These are phyloP conservation scores for Hirundo rustica DNA, from an alignment of 2,797 vertebrate species.

Conservation along the genomic window DNA sequence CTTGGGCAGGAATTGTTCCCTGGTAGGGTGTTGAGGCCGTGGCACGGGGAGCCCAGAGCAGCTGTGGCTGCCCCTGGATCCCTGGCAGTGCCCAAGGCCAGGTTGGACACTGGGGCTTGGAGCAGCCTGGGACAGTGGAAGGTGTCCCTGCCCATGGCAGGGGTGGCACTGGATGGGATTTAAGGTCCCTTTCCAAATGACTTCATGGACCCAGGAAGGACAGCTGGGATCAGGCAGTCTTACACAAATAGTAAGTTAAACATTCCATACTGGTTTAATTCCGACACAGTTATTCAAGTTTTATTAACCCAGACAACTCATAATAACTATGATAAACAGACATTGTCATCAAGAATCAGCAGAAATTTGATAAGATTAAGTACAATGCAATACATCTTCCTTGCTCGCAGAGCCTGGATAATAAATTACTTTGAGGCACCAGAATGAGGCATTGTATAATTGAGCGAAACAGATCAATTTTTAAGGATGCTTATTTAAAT, in stretches of 20 bases:
- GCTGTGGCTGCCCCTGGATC: background rate
- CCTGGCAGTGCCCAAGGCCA: background rate
- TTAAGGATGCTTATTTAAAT: constrained; percentile 76
- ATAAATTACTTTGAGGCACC: constrained; percentile 74
- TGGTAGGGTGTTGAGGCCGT: background rate
- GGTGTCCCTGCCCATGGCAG: background rate
- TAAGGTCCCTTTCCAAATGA: accelerated
- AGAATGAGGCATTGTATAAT: constrained; percentile 74
- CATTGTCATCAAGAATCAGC: constrained; percentile 75
- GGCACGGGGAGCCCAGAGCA: background rate
- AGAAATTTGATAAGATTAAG: constrained; percentile 75
- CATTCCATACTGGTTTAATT: constrained; percentile 38
- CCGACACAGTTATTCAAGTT: constrained; percentile 50
- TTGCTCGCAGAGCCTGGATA: constrained; percentile 63
- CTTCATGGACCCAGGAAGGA: background rate
- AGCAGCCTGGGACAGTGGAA: background rate
- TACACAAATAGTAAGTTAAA: constrained; percentile 21
- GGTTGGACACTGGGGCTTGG: accelerated
- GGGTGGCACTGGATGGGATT: accelerated
- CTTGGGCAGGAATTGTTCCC: accelerated
- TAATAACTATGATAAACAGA: constrained; percentile 82
- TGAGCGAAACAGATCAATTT: constrained; percentile 77
- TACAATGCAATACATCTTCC: constrained; percentile 70
- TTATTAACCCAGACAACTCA: constrained; percentile 73
- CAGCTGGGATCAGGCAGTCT: background rate